Base-by-base conservation (phyloP, 30 jellyfish, hydroid and myxozoan species). In the Hydractinia echinata region DNA sequence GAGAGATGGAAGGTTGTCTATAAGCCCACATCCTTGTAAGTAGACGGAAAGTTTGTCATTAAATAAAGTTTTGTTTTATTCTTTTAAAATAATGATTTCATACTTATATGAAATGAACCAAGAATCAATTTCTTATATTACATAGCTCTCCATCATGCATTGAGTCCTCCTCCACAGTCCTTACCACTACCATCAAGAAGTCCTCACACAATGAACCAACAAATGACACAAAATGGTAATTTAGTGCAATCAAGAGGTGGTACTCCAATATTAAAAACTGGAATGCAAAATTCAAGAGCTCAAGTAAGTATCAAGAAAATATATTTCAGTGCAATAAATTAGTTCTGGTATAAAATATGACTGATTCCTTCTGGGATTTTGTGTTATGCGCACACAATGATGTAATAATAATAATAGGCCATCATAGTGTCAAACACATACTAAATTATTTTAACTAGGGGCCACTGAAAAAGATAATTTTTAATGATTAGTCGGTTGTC, bases 11-110 rank as follows among this genome's bases (percentile, higher is more conserved):
- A 60, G 87, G 50, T 66, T 80, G 14, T 80, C 87, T 9, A 11
- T 68, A 4, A 80, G 87, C 52, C 87, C 87, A 5, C 87, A 80
- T 50, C 82, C 82, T 68, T 21, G 84, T 80, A 66, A n/a, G 58
- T 5, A 18, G 30, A 52, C 30, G 66, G 39, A 5, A 7, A n/a
- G 74, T n/a, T 64, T 4, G 39, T 64, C 19, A 11, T 13, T 16
- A 1, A 13, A 11, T 11, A 58, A 58, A 58, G 1, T 58, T 58
- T 30, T 30, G 44, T 30, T 30, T 30, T 30, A 30, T 30, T 30
- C 2, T 30, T 2, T 30, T 30, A 30, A 30, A 30, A 30, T 30
- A 30, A 30, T 30, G 44, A 2, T 30, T 30, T 30, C 44, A 1
- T 30, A 30, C 44, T 30, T 30, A 30, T 30, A 30, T 30, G 44